phyloP scores from a whole-genome alignment of 2,797 vertebrate genomes.

The Tinamus major region DNA sequence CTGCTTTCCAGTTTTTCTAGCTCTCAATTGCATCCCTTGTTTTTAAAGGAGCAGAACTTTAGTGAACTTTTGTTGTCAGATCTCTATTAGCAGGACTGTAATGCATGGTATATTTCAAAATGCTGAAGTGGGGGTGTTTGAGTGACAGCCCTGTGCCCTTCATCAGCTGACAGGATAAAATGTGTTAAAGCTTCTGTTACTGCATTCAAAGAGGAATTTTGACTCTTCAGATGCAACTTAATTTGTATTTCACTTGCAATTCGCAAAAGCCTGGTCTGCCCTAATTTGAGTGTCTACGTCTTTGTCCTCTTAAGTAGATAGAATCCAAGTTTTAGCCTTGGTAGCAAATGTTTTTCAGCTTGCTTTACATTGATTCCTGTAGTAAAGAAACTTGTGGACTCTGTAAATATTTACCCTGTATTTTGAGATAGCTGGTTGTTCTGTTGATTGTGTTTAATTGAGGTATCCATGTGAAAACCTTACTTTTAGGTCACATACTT shows the following conservation, averaged over 20 bases:
- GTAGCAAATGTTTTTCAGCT: background rate
- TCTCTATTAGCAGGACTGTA: background rate
- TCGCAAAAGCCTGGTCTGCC: background rate
- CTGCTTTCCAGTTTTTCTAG: constrained; percentile 32
- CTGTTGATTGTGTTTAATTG: background rate
- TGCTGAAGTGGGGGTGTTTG: background rate
- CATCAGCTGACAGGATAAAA: background rate
- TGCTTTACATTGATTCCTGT: background rate
- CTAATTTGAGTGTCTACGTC: background rate
- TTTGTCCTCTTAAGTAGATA: background rate
- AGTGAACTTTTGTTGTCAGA: rapidly evolving
- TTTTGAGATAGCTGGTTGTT: background rate
- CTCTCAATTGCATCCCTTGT: background rate
- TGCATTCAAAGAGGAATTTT: background rate
- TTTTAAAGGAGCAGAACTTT: constrained; percentile 1
- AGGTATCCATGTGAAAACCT: background rate
- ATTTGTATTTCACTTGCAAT: background rate
- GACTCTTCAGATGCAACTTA: background rate
- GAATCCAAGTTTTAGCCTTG: background rate
- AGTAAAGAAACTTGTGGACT: background rate
- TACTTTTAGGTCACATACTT: background rate
- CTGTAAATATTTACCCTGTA: background rate
- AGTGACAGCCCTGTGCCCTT: background rate
- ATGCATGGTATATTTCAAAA: rapidly evolving
- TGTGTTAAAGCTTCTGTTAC: background rate